These are phyloP conservation scores for Babylonia areolata DNA, from an alignment of 1,140 invertebrate genomes.

Conservation along the genomic window DNA sequence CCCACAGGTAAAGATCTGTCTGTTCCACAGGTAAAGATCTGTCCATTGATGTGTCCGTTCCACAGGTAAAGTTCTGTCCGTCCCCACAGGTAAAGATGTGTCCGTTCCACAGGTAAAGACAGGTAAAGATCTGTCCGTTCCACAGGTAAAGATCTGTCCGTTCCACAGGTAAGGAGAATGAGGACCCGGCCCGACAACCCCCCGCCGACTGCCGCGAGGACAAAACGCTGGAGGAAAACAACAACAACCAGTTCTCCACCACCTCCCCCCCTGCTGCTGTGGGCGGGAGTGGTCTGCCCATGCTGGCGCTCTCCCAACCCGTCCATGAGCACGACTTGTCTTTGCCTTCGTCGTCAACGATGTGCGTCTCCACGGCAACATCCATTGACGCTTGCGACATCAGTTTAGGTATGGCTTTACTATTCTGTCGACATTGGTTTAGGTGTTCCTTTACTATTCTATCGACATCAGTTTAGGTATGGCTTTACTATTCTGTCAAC, in stretches of 20 bases:
- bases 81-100: no score
- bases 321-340: neutral
- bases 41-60: no score
- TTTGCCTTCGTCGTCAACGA: constrained; percentile 14
- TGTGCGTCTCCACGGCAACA: constrained; percentile 12
- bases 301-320: neutral
- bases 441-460: no score
- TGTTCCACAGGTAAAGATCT: no score
- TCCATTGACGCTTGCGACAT: constrained; percentile 15
- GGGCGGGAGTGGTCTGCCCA: neutral
- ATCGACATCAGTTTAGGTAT: no score
- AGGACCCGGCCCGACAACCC: constrained; percentile 62
- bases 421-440: no score
- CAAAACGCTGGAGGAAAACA: constrained; percentile 32
- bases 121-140: no score
- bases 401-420: neutral
- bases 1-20: no score
- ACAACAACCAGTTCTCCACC: constrained; percentile 36
- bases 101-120: no score
- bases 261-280: neutral
- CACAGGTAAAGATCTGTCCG: neutral
- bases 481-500: no score
- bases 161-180: constrained; percentile 68
- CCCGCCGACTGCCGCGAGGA: neutral
- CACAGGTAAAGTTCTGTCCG: no score